phyloP scores from a whole-genome alignment of 2,797 vertebrate genomes.

The Gymnopithys bicolor region DNA sequence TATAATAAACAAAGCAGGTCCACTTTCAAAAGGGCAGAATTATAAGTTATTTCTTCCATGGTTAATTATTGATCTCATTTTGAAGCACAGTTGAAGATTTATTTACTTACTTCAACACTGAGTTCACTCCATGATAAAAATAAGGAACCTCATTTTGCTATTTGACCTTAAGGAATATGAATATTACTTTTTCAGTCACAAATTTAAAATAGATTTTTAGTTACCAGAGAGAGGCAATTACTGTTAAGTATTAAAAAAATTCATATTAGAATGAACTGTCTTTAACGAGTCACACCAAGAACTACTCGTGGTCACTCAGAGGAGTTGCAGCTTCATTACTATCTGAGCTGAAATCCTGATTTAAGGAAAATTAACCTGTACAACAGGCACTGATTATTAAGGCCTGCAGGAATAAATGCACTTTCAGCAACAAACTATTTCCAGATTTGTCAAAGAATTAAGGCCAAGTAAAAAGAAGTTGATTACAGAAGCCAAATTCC shows the following conservation, averaged over 20 bases:
- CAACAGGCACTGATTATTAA: not conserved
- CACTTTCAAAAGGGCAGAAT: not conserved
- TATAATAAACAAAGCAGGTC: not conserved
- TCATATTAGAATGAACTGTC: not conserved
- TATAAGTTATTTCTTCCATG: not conserved
- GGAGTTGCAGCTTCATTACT: not conserved
- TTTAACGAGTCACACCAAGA: not conserved
- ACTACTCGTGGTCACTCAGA: not conserved
- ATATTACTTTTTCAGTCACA: not conserved
- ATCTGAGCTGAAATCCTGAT: not conserved
- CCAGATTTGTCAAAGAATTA: not conserved
- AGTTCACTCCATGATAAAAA: not conserved
- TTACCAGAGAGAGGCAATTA: not conserved
- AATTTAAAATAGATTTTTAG: not conserved
- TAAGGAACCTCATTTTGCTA: not conserved
- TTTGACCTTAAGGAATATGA: not conserved
- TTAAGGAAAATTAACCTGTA: not conserved
- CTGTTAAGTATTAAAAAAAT: not conserved
- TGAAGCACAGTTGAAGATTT: not conserved
- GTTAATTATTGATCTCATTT: not conserved
- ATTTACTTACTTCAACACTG: not conserved
- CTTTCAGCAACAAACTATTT: not conserved
- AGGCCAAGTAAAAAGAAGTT: not conserved
- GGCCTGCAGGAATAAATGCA: not conserved
- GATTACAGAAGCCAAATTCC: not conserved